Evolutionary conservation across 2,888 invertebrate species (phyloP).

Genomic region (Standfussiana lucernea): DNA sequence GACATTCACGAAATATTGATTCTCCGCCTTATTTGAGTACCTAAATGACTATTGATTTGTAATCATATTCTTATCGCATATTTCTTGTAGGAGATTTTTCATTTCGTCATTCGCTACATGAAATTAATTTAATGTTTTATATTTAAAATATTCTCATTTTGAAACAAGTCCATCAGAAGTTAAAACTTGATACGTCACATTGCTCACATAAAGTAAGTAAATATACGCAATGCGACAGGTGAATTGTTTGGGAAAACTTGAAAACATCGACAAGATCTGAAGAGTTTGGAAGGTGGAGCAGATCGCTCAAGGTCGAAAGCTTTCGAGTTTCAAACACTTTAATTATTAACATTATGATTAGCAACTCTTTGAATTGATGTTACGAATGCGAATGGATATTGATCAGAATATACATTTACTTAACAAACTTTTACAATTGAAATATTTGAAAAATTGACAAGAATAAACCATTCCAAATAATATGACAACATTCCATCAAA

Average conservation of each 20-base stretch:
- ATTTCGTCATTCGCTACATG: not conserved
- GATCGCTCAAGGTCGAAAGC: constrained; percentile 3
- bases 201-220: constrained; percentile 24
- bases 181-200: not conserved
- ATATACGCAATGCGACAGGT: constrained; percentile 44
- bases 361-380: constrained; percentile 24
- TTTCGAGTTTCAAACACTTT: constrained; percentile 19
- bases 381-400: not conserved
- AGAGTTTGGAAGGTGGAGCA: constrained; percentile 10
- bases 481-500: not conserved
- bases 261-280: constrained; percentile 17
- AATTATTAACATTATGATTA: constrained; percentile 33
- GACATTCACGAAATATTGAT: too few relatives aligned
- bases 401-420: not conserved
- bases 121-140: not conserved
- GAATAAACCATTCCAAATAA: not conserved
- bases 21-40: not conserved
- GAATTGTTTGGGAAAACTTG: constrained; percentile 26
- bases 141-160: constrained; percentile 1
- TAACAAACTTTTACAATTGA: not conserved
- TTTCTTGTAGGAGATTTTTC: not conserved
- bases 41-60: not conserved
- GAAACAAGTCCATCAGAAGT: not conserved
- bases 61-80: not conserved
- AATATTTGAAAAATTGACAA: not conserved